Evolutionary conservation across 2,113 vertebrate species (phyloP).

Genomic region (Hemicordylus capensis): DNA sequence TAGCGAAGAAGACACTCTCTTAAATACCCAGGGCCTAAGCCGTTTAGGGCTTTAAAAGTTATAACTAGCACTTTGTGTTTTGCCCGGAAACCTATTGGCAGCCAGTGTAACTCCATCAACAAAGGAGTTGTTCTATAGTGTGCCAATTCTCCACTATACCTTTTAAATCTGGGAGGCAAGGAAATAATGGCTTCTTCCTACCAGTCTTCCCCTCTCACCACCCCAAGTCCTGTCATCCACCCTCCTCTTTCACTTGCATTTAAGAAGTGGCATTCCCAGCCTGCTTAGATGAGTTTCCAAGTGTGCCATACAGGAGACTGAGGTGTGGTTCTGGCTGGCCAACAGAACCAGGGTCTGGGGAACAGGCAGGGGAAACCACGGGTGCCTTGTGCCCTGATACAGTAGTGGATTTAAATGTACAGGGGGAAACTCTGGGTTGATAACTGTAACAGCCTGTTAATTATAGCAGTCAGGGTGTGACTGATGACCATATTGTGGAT

Average conservation of each 20-base stretch:
- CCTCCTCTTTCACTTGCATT: not conserved
- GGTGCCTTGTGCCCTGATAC: not conserved
- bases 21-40: too few relatives aligned
- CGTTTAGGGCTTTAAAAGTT: too few relatives aligned
- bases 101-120: too few relatives aligned
- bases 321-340: not conserved
- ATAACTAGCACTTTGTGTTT: too few relatives aligned
- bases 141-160: not conserved
- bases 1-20: too few relatives aligned
- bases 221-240: too few relatives aligned
- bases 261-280: not conserved
- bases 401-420: not conserved
- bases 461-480: not conserved
- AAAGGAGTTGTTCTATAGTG: too few relatives aligned
- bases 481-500: too few relatives aligned
- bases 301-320: too few relatives aligned
- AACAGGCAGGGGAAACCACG: not conserved
- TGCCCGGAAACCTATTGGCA: too few relatives aligned
- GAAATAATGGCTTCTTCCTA: not conserved
- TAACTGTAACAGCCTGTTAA: not conserved
- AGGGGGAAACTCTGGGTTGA: not conserved
- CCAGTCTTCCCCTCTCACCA: not conserved
- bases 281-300: not conserved
- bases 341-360: not conserved
- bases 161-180: not conserved